Evolutionary conservation across 2,888 invertebrate species (phyloP).

Genomic region (Cerceris rybyensis): DNA sequence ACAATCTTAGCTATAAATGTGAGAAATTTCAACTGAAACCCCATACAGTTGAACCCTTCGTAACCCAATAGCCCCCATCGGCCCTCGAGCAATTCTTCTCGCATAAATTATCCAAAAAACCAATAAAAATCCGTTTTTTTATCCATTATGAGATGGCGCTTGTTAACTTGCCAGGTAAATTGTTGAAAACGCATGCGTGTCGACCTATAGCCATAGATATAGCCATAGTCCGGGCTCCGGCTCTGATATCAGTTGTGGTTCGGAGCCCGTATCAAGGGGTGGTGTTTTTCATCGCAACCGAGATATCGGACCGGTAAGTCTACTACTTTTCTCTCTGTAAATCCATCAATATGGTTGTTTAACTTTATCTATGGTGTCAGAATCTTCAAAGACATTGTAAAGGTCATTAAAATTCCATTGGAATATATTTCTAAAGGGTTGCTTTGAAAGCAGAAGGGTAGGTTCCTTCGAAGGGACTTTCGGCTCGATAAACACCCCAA

Average conservation of each 20-base stretch:
- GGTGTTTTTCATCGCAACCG: constrained; percentile 13
- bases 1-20: too few species aligned
- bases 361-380: constrained; percentile 9
- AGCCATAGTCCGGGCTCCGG: constrained; percentile 52
- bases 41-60: too few species aligned
- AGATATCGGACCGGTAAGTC: constrained; percentile 44
- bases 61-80: too few species aligned
- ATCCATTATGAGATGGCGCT: too few species aligned
- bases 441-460: background rate
- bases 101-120: too few species aligned
- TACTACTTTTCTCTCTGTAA: background rate
- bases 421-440: background rate
- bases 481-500: constrained; percentile 41
- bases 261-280: constrained; percentile 43
- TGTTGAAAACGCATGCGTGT: constrained; percentile 10
- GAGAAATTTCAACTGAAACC: too few species aligned
- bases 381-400: constrained; percentile 4
- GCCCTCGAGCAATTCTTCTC: too few species aligned
- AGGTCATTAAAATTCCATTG: too few species aligned
- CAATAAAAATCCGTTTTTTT: too few species aligned
- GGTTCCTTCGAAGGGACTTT: constrained; percentile 29
- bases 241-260: constrained; percentile 68
- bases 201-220: constrained; percentile 30
- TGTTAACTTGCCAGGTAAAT: too few species aligned
- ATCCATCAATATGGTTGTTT: too few species aligned